Evolutionary conservation across 2,113 vertebrate genomes (phyloP).

Genomic region (Thinocorus orbignyianus): DNA sequence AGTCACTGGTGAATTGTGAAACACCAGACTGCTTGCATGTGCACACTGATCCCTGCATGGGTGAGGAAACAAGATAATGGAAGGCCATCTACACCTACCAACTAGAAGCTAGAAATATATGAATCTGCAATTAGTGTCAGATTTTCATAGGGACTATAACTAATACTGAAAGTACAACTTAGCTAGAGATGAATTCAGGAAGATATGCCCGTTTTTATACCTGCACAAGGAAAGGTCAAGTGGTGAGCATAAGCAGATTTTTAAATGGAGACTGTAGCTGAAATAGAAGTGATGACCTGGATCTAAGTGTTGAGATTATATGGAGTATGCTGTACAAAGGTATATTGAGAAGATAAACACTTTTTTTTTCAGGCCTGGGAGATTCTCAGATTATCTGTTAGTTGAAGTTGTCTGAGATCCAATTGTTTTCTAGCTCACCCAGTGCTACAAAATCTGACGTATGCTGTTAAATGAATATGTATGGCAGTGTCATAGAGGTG

Average conservation of each 20-base stretch:
- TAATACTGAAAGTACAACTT: background rate
- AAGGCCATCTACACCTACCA: background rate
- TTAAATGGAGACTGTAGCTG: background rate
- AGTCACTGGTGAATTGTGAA: background rate
- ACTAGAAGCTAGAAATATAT: background rate
- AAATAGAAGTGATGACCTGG: background rate
- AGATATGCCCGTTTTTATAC: background rate
- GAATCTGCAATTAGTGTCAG: background rate
- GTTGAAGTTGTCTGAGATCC: background rate
- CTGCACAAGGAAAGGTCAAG: background rate
- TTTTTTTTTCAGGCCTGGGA: background rate
- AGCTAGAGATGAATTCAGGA: background rate
- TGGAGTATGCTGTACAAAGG: background rate
- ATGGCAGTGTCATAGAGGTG: background rate
- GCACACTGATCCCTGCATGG: background rate
- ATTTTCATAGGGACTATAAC: background rate
- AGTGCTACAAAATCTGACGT: background rate
- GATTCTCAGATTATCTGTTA: background rate
- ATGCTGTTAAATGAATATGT: background rate
- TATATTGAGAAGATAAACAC: background rate
- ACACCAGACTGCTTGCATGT: background rate
- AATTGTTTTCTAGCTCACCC: background rate
- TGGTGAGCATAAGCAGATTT: background rate
- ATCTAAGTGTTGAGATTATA: background rate
- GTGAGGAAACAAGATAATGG: background rate